Percentiles rank a stretch among this genome's conserved stretches.
Evolutionary conservation across 2,113 vertebrate species (phyloP).

Genomic region (Alethe castanea): DNA sequence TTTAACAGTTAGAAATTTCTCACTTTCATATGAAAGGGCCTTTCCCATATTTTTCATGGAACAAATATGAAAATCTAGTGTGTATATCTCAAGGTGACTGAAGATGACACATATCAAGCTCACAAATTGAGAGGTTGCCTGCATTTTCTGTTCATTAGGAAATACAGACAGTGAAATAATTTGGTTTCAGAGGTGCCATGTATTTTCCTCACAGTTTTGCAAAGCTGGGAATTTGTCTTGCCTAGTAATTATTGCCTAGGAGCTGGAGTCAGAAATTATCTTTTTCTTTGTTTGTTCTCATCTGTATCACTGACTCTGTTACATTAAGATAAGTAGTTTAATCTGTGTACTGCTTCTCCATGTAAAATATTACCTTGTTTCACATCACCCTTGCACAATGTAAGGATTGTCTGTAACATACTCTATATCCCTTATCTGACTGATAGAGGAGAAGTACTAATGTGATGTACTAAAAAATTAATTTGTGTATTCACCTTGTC

Average conservation of each 20-base stretch:
- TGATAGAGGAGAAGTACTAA: not conserved
- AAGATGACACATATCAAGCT: not conserved
- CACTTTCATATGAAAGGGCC: not conserved
- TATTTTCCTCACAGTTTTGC: not conserved
- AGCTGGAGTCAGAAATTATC: not conserved
- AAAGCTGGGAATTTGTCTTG: not conserved
- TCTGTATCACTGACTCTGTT: not conserved
- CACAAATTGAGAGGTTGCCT: not conserved
- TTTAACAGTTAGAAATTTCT: not conserved
- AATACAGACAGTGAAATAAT: not conserved
- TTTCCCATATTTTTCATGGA: not conserved
- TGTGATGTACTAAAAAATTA: not conserved
- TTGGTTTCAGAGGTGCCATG: not conserved
- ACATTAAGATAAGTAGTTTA: slow-evolving; percentile 32
- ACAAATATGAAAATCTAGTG: not conserved
- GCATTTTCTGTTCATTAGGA: not conserved
- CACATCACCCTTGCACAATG: not conserved
- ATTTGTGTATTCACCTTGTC: not conserved
- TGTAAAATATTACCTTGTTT: slow-evolving; percentile 4
- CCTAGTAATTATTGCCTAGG: not conserved
- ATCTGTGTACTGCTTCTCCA: not conserved
- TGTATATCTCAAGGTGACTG: not conserved
- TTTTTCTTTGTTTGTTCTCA: slow-evolving; percentile 13
- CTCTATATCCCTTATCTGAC: not conserved
- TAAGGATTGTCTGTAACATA: not conserved